These are phyloP conservation scores for Adrianichthys oophorus DNA, from an alignment of 2,797 vertebrate genomes.

Conservation along the genomic window DNA sequence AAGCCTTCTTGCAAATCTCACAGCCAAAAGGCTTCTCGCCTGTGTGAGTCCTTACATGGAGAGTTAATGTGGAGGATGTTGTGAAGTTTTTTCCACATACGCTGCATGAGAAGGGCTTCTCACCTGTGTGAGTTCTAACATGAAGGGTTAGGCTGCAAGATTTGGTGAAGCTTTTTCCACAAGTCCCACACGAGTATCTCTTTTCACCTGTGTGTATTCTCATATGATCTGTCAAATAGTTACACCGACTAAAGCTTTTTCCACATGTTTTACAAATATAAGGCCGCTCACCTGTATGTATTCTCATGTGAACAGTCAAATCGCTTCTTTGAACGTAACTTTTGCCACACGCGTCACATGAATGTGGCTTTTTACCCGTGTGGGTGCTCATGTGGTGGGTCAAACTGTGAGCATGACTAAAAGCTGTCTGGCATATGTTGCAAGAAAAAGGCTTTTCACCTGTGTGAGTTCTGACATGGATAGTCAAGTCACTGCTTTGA, in stretches of 20 bases:
- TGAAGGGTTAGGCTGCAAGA: neutral
- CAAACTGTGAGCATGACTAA: no score
- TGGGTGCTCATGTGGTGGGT: no score
- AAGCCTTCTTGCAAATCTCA: neutral
- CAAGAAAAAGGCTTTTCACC: slow-evolving; percentile 7
- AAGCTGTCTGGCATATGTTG: no score
- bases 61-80: neutral
- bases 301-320: neutral
- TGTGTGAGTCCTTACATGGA: neutral
- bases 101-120: neutral
- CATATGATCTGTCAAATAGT: neutral
- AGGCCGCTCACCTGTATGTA: neutral
- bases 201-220: neutral
- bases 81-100: neutral
- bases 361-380: no score
- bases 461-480: slow-evolving; percentile 4
- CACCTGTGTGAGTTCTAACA: neutral
- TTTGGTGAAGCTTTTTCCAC: neutral
- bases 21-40: neutral
- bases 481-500: slow-evolving; percentile 3
- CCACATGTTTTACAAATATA: neutral
- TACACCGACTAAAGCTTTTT: neutral
- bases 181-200: neutral
- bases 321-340: no score
- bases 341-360: no score